Evolutionary conservation across 37 sponge, comb jelly and placozoan species (phyloP), one percentile per base, ranked within the genome.

Genomic region (Dysidea cf. avara): DNA sequence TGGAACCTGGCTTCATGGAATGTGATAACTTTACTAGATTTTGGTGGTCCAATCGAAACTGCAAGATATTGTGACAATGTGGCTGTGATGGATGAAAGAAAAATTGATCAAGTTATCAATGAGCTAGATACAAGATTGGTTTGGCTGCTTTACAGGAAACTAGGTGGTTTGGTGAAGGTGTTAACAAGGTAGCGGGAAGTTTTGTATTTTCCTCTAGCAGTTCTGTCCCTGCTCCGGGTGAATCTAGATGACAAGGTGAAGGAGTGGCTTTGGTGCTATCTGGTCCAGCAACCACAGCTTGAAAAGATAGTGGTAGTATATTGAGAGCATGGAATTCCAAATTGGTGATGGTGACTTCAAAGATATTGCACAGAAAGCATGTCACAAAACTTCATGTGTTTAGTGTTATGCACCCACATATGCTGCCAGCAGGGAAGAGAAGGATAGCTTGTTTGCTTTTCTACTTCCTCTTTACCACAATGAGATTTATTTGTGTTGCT

Each of bases 301-400:
- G 81, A 64, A 12, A 40, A 54, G 64, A 51, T 37, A 64, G 72
- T 21, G 81, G 81, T 1, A 48, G 54, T 9, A 14, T 59, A 40
- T 81, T 73, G 82, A 81, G 52, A 22, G 86, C 86, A 22, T 78
- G 78, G 79, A 58, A 57, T 4, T 63, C 83, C 34, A 28, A 75
- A n/a, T 22, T 79, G 2, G 50, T 68, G 21, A 26, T 37, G 64
- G 13, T 7, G 13, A 20, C 68, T 43, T 4, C 68, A 9, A 40
- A n/a, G 3, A 11, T 66, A 36, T 13, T 24, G 68, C 26, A 3
- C 21, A 25, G 49, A 20, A 39, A 40, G 39, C 26, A 28, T 9
- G 24, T 47, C 26, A 50, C 17, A n/a, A n/a, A n/a, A n/a, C 48
- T 66, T 3, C 49, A 66, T 40, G 48, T 66, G 49, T 17, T 66